Evolutionary conservation across 2,888 invertebrate genomes (phyloP), one percentile per base, ranked within the genome.

Genomic region (Clivina fossor): DNA sequence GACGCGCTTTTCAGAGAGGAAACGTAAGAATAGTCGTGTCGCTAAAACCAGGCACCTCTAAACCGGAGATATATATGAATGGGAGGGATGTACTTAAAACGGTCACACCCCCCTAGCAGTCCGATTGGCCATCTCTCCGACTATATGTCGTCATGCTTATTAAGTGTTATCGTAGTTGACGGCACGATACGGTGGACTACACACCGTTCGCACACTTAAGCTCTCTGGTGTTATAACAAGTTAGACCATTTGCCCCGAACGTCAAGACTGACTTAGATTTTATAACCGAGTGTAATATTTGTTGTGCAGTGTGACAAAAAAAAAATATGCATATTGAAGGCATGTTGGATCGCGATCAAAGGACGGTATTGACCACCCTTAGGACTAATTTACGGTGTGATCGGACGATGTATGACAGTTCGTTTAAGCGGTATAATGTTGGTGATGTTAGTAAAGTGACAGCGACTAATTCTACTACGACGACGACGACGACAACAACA

Each of bases 281-380:
- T n/a, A n/a, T n/a, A n/a, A n/a, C n/a, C n/a, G n/a, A n/a, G n/a
- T n/a, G n/a, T n/a, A n/a, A n/a, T n/a, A n/a, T n/a, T n/a, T n/a
- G n/a, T n/a, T n/a, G n/a, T n/a, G n/a, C n/a, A n/a, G n/a, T n/a
- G n/a, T n/a, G n/a, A n/a, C n/a, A n/a, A n/a, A n/a, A n/a, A n/a
- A n/a, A n/a, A n/a, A n/a, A n/a, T n/a, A n/a, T n/a, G n/a, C 69
- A 71, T 58, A 37, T 68, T 33, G 64, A 61, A 44, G 72, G 73
- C 35, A 73, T 73, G 71, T 62, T 73, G 48, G 70, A 72, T 50
- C 66, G 73, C 28, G 73, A 73, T 58, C 69, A 69, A 62, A 68
- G 73, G 59, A 73, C 73, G 24, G 70, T 53, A 19, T 44, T n/a
- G n/a, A n/a, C n/a, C n/a, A n/a, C n/a, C n/a, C n/a, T n/a, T n/a